Evolutionary conservation across 2,888 invertebrate species (phyloP).

Genomic region (Amphipoea lucens): DNA sequence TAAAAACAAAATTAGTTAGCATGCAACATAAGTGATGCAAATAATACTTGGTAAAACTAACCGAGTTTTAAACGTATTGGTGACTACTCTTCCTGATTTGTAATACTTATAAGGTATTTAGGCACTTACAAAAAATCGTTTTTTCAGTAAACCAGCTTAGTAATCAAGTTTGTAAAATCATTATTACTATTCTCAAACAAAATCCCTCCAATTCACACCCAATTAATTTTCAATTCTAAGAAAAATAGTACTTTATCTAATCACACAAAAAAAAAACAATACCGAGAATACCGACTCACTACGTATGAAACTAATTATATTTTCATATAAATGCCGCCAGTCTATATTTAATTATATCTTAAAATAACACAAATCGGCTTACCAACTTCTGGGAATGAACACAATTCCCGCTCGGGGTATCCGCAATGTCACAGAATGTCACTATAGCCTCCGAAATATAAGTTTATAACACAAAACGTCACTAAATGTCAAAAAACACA

Average conservation of each 20-base stretch:
- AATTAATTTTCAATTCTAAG: slow-evolving; percentile 36
- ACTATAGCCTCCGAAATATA: slow-evolving; percentile 55
- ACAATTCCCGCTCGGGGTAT: slow-evolving; percentile 75
- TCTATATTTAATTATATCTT: slow-evolving; percentile 89
- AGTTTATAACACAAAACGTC: slow-evolving; percentile 67
- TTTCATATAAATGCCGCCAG: slow-evolving; percentile 83
- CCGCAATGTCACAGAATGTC: slow-evolving; percentile 69
- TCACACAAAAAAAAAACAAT: slow-evolving; percentile 72
- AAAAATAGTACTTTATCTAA: slow-evolving; percentile 60
- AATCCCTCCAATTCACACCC: slow-evolving; percentile 18
- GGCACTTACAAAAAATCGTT: fast-evolving
- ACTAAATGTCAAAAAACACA: slow-evolving; percentile 72
- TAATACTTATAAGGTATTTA: too few species aligned
- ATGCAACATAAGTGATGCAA: neutral
- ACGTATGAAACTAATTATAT: slow-evolving; percentile 86
- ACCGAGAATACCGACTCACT: slow-evolving; percentile 80
- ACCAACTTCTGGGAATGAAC: slow-evolving; percentile 83
- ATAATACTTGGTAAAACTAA: neutral
- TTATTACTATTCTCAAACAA: neutral
- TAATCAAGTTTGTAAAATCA: neutral
- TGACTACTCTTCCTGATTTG: neutral
- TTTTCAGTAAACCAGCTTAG: neutral
- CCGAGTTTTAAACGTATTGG: neutral
- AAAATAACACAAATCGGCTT: slow-evolving; percentile 87
- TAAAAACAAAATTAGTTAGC: neutral